Evolutionary conservation across 2,113 vertebrate species (phyloP).

Genomic region (Trogon surrucura): DNA sequence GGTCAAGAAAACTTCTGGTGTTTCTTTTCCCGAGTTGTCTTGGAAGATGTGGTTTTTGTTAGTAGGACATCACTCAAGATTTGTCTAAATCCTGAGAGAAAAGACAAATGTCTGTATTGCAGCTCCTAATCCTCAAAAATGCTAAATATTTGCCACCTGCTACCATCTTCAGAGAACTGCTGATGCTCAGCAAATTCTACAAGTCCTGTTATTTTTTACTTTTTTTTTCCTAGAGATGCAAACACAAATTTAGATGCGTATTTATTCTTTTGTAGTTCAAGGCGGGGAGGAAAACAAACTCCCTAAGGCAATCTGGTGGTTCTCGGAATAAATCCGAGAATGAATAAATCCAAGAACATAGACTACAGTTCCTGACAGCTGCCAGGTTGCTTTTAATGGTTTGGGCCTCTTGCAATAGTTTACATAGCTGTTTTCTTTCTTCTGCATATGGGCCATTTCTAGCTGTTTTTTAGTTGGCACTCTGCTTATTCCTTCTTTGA

Average conservation of each 20-base stretch:
- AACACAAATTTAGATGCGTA: background rate
- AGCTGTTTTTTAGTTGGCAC: background rate
- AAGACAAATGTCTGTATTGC: background rate
- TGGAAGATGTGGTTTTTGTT: background rate
- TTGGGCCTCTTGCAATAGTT: background rate
- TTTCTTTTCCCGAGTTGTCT: background rate
- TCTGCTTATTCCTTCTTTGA: background rate
- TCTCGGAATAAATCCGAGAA: background rate
- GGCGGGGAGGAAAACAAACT: background rate
- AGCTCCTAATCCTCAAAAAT: slow-evolving; percentile 4
- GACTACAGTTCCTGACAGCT: background rate
- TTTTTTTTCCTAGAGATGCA: background rate
- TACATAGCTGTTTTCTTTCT: background rate
- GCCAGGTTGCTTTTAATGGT: background rate
- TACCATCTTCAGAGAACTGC: background rate
- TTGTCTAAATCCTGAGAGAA: background rate
- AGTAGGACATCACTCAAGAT: background rate
- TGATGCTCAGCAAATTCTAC: slow-evolving; percentile 6
- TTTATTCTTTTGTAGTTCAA: background rate
- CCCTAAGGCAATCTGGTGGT: background rate
- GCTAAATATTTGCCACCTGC: slow-evolving; percentile 10
- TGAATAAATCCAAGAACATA: background rate
- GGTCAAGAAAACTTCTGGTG: background rate
- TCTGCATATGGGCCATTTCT: background rate
- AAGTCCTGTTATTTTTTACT: background rate